Base-by-base conservation (phyloP, 2,797 vertebrate species). In the Diplodus sargus region DNA sequence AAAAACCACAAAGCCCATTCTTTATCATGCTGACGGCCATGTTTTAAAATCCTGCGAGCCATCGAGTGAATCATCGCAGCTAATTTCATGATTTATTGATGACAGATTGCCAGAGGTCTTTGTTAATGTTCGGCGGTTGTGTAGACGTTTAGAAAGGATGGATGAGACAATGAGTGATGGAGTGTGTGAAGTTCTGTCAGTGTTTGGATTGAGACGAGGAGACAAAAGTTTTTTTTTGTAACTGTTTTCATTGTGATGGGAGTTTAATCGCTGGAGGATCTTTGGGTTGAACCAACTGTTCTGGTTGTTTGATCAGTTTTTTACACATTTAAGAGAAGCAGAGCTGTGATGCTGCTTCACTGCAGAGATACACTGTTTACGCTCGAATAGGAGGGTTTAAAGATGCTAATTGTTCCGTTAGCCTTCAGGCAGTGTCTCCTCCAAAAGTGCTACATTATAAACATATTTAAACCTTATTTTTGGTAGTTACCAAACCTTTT, bases 21-120 rank as follows among this genome's bases (percentile, higher is more conserved):
- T 47, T 78, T 18, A 59, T 20, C 4, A 49, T 6, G 60, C 78
- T 51, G 56, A 69, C 15, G 14, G 30, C 18, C 23, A 0, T 58
- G 56, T 51, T 74, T 75, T 64, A 76, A 62, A 70, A 17, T 70
- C 51, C 30, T 14, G 23, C 11, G 57, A 78, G 56, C 42, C 62
- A n/a, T 58, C 4, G 10, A 18, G n/a, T 76, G 74, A 81, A 68
- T 79, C 74, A 59, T 74, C 62, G 3, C 51, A 6, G 76, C 74
- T 74, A 56, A 73, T 71, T 59, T 43, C 0, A 8, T 2, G 72
- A 76, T 78, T 85, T 78, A 84, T 52, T 42, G 70, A 61, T 42
- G 70, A 68, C 63, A 77, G 70, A 61, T 60, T 53, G 22, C 25
- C 25, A 4, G 22, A 23, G 30, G 60, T 74, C 74, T 81, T 62